Conservation (phyloP, 2,888 invertebrate genomes). For the Ommatoiulus sabulosus region DNA sequence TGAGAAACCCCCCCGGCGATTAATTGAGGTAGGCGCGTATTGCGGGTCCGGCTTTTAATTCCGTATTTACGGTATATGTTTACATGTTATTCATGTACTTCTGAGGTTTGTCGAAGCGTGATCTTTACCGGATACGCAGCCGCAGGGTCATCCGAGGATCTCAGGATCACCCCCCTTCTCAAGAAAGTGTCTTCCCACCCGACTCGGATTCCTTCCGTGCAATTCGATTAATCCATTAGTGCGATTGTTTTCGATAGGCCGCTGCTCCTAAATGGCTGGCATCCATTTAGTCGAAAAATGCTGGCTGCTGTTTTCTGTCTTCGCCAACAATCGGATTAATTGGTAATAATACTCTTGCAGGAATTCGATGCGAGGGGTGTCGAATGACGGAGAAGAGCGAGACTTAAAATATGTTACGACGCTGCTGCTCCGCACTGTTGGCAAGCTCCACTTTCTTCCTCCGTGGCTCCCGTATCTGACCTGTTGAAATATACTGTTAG, state of each 20-base stretch:
- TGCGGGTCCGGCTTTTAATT: no score
- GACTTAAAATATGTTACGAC: neutral
- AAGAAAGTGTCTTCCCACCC: neutral
- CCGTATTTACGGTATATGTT: no score
- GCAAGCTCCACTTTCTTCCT: neutral
- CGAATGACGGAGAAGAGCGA: neutral
- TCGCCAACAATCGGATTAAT: slow-evolving; percentile 24
- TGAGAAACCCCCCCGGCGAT: no score
- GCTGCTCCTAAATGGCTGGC: neutral
- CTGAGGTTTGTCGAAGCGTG: neutral
- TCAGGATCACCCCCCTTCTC: neutral
- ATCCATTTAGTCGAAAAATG: neutral
- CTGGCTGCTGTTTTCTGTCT: neutral
- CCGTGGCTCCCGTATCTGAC: neutral
- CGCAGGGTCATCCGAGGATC: neutral
- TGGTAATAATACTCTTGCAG: slow-evolving; percentile 24
- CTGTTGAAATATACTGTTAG: slow-evolving; percentile 24
- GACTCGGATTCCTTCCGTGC: neutral
- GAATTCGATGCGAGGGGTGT: slow-evolving; percentile 28
- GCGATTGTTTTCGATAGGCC: neutral
- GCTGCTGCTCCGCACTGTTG: neutral
- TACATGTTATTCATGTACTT: neutral
- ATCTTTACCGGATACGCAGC: neutral
- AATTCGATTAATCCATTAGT: slow-evolving; percentile 35
- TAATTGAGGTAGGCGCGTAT: no score